Evolutionary conservation across 2,797 vertebrate genomes (phyloP), one percentile per base, ranked within the genome.

Genomic region (Vultur gryphus): DNA sequence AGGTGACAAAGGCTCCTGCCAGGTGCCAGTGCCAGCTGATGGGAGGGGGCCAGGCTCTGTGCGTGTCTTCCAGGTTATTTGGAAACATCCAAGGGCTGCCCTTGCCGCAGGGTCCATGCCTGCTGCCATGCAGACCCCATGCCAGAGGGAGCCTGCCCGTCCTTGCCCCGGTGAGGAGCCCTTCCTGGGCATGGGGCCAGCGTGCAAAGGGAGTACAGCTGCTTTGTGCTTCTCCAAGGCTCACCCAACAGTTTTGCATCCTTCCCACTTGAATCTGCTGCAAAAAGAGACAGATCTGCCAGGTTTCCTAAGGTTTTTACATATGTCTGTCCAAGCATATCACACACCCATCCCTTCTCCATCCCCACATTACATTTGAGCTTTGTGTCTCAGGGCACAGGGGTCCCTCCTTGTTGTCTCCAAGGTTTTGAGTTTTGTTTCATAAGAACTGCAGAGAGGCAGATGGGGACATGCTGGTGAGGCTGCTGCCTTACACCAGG

Each of bases 1-100:
- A 51, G 44, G 44, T 35, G 52, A 73, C 16, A 69, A 59, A 65
- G 37, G 26, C 5, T 5, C 21, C 46, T 59, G 16, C 33, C 13
- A 19, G 43, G 51, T 65, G 21, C 33, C 2, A 0, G 28, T 49
- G 61, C 49, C 37, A 77, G 19, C n/a, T 0, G 1, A 26, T 4
- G 6, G 41, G 37, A 59, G 15, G 8, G 41, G 14, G 10, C 1
- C 35, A 67, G 70, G 39, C 23, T 16, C 61, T 76, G 17, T 41
- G 58, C 3, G 4, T 39, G 23, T 48, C 29, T 64, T 46, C 35
- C 48, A 71, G 76, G 62, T 79, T 67, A 35, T 41, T 19, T 71
- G 71, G 41, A 49, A 80, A 21, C 13, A 26, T 43, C 70, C 62
- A 51, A 77, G 26, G 33, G 16, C 55, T 83, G 54, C 8, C 21